These are phyloP conservation scores for Kryphioiulus occultus DNA, from an alignment of 2,888 invertebrate species.

Conservation along the genomic window DNA sequence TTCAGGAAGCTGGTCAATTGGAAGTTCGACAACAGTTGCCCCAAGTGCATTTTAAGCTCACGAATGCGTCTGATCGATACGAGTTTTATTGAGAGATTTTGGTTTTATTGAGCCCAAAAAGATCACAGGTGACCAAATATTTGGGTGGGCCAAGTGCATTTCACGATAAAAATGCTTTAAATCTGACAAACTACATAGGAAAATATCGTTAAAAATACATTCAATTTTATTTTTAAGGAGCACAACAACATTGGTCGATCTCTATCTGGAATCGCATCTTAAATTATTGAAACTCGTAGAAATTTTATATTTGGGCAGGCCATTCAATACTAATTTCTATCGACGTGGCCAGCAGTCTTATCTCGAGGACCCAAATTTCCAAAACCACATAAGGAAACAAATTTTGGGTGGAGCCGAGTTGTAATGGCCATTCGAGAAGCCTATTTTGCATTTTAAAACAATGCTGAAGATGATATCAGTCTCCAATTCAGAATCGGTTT, in stretches of 20 bases:
- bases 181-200: not conserved
- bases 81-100: not conserved
- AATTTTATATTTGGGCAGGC: not conserved
- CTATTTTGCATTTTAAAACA: slow-evolving; percentile 25
- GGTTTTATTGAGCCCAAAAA: not conserved
- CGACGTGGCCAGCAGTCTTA: not conserved
- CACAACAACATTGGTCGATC: not conserved
- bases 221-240: not conserved
- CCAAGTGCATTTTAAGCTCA: too few relatives aligned
- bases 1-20: not conserved
- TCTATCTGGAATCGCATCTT: not conserved
- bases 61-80: not conserved
- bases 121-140: not conserved
- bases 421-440: not conserved
- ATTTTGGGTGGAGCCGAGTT: slow-evolving; percentile 6
- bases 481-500: not conserved
- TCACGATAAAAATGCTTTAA: slow-evolving; percentile 1
- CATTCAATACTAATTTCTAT: slow-evolving; percentile 10
- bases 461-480: slow-evolving; percentile 1
- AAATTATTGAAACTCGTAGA: not conserved
- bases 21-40: too few relatives aligned
- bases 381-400: not conserved
- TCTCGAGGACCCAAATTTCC: not conserved
- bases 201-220: not conserved
- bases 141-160: slow-evolving; percentile 4